A percentile compares a stretch with the other conserved stretches of the same genome.
phyloP scores from a whole-genome alignment of 2,113 vertebrate species.

The Echinops telfairi region DNA sequence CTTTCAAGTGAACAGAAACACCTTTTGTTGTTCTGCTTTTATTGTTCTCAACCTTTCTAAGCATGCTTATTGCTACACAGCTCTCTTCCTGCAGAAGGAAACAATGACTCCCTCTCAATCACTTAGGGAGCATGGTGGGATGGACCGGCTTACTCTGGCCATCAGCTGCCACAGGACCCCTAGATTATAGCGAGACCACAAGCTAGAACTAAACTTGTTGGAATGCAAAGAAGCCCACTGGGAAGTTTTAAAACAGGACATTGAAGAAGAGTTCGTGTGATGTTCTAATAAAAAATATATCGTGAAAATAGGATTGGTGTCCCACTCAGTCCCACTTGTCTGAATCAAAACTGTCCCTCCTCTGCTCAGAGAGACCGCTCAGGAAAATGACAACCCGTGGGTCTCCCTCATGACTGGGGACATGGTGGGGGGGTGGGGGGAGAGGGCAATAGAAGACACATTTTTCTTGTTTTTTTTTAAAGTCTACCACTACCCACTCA shows the following conservation, averaged over 20 bases:
- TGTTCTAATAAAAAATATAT: rapidly evolving
- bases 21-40: no score
- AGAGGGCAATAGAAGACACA: not conserved
- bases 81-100: not conserved
- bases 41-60: not conserved
- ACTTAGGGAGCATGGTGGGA: not conserved
- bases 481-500: not conserved
- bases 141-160: no score
- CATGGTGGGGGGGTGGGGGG: rapidly evolving
- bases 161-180: rapidly evolving
- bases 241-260: rapidly evolving
- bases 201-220: rapidly evolving
- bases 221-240: not conserved
- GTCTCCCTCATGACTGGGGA: rapidly evolving
- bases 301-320: rapidly evolving
- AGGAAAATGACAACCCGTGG: rapidly evolving
- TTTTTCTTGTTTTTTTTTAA: not conserved
- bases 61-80: rapidly evolving
- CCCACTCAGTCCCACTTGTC: rapidly evolving
- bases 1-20: not conserved
- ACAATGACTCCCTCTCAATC: not conserved
- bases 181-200: rapidly evolving
- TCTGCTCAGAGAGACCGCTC: rapidly evolving
- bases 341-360: not conserved
- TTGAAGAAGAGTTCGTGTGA: rapidly evolving